Conservation (phyloP, 53 echinoderm and acorn worm genomes). For the Henricia sp. region DNA sequence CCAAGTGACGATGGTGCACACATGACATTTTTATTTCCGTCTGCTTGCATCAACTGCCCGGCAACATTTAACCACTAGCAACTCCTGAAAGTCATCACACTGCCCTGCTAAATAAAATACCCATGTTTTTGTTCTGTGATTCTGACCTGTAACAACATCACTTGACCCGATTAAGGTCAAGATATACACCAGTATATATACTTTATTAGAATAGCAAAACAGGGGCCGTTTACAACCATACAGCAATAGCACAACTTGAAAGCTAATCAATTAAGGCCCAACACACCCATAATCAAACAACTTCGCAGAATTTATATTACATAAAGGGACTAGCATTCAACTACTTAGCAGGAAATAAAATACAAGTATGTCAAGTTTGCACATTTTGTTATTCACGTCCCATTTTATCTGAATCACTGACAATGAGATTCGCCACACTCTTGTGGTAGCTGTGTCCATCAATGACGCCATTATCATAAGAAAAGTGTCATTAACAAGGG, state of each 20-base stretch:
- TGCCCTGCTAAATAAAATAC: no score
- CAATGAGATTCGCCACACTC: slow-evolving; percentile 52
- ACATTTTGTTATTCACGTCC: slow-evolving; percentile 41
- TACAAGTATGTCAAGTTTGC: neutral
- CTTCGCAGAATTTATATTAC: neutral
- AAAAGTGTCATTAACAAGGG: slow-evolving; percentile 46
- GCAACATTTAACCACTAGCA: no score
- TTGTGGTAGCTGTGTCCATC: slow-evolving; percentile 28
- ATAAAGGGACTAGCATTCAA: neutral
- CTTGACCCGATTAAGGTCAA: no score
- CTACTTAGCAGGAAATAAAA: neutral
- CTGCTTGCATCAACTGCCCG: slow-evolving; percentile 27
- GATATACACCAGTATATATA: no score
- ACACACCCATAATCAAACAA: neutral
- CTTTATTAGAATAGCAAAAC: no score
- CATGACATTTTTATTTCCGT: slow-evolving; percentile 44
- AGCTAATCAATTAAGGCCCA: no score
- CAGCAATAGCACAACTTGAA: no score
- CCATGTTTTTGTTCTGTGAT: no score
- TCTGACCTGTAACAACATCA: no score
- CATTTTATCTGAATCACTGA: slow-evolving; percentile 54
- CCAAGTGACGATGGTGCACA: slow-evolving; percentile 39
- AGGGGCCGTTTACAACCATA: no score
- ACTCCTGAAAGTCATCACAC: no score
- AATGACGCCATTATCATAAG: slow-evolving; percentile 51